A percentile compares a stretch with the other conserved stretches of the same genome.
These are phyloP conservation scores for Struthidea cinerea DNA, from an alignment of 2,113 vertebrate genomes.

Conservation along the genomic window DNA sequence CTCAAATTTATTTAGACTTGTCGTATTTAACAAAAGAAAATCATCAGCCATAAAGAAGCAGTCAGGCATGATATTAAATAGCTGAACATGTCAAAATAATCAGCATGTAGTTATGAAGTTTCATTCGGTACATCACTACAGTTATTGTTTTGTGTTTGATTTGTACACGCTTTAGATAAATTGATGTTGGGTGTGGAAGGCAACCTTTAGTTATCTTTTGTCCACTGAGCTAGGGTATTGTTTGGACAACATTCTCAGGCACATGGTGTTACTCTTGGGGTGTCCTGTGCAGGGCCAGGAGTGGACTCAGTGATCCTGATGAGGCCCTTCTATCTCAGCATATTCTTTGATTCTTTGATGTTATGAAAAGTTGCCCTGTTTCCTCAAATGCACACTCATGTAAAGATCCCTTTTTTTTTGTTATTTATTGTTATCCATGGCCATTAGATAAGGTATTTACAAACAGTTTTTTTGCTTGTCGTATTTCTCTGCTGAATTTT, in stretches of 20 bases:
- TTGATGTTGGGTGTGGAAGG: not conserved
- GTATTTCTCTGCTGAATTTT: not conserved
- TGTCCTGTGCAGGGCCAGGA: not conserved
- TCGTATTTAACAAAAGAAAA: constrained; percentile 67
- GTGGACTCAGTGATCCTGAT: not conserved
- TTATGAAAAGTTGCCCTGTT: not conserved
- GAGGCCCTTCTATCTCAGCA: not conserved
- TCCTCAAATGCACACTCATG: not conserved
- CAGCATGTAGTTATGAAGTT: constrained; percentile 5
- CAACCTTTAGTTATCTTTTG: not conserved
- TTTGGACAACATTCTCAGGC: not conserved
- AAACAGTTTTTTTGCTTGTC: not conserved
- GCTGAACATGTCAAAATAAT: constrained; percentile 74
- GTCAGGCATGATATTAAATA: constrained; percentile 74
- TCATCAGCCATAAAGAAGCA: constrained; percentile 57
- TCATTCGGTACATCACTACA: not conserved
- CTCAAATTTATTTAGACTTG: constrained; percentile 66
- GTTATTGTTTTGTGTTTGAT: constrained; percentile 9
- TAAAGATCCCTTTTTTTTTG: not conserved
- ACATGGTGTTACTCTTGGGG: not conserved
- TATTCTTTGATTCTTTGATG: not conserved
- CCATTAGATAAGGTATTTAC: not conserved
- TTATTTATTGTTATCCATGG: not conserved
- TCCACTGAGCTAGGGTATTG: not conserved
- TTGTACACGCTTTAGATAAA: constrained; percentile 23